Evolutionary conservation across 2,113 vertebrate genomes (phyloP).

Genomic region (Collichthys lucidus): DNA sequence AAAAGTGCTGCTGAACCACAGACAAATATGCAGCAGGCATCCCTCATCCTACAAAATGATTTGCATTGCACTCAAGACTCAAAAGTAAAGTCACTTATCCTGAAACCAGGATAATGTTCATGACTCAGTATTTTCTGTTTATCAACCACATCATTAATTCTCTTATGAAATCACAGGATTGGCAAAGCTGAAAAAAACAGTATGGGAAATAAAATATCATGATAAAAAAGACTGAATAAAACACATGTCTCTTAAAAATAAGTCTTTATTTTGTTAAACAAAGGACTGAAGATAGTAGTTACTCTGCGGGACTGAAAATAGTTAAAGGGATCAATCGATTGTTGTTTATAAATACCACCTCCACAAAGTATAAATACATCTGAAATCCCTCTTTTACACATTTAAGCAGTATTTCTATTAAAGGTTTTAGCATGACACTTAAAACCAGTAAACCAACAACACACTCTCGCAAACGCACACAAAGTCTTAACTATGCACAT

Average conservation of each 20-base stretch:
- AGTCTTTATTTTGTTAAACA: conserved; percentile 85
- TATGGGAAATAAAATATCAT: neutral
- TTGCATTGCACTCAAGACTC: neutral
- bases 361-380: conserved; percentile 83
- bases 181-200: no score
- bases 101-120: no score
- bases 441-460: conserved; percentile 70
- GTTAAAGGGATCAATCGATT: conserved; percentile 65
- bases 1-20: neutral
- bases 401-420: conserved; percentile 71
- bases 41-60: neutral
- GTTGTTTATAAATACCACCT: conserved; percentile 82
- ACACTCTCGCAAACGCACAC: conserved; percentile 56
- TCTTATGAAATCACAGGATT: neutral
- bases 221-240: neutral
- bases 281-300: conserved; percentile 76
- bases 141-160: neutral
- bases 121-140: neutral
- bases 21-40: neutral
- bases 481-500: conserved; percentile 57
- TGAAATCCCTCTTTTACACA: conserved; percentile 77
- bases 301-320: conserved; percentile 75
- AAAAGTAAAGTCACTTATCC: neutral
- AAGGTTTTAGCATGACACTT: conserved; percentile 65
- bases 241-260: conserved; percentile 79